These are phyloP conservation scores for Caenorhabditis macrosperma DNA, from an alignment of 2,888 invertebrate genomes.

Conservation along the genomic window DNA sequence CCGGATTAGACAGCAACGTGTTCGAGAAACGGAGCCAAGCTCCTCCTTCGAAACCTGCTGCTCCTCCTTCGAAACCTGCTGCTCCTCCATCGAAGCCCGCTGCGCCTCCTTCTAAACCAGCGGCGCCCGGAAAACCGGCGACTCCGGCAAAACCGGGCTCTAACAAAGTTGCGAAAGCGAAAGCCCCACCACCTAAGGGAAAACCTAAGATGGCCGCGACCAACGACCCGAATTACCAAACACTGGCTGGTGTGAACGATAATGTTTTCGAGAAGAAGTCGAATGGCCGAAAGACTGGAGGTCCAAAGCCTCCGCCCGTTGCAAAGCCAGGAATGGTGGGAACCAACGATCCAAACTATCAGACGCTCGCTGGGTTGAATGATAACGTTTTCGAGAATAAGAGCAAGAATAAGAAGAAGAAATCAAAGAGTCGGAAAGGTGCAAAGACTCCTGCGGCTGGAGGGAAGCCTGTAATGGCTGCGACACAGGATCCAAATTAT, in stretches of 20 bases:
- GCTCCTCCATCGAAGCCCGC: too few species aligned
- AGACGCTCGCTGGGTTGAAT: conserved; percentile 44
- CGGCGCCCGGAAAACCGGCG: too few species aligned
- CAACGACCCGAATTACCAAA: conserved; percentile 4
- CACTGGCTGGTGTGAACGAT: neutral
- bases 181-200: too few species aligned
- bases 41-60: too few species aligned
- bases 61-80: too few species aligned
- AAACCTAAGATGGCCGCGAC: neutral
- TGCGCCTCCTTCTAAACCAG: too few species aligned
- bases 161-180: too few species aligned
- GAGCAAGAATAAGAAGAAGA: neutral
- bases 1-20: conserved; percentile 41
- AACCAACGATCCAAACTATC: conserved; percentile 50
- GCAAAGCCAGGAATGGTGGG: conserved; percentile 10
- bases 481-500: neutral
- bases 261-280: conserved; percentile 5
- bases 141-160: too few species aligned
- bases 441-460: conserved; percentile 17
- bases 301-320: neutral
- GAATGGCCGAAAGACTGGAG: neutral
- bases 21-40: conserved; percentile 11
- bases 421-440: neutral
- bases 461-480: neutral
- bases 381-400: conserved; percentile 45